Conservation (phyloP, 2,797 vertebrate genomes). For the Mormyrus proboscirostris region DNA sequence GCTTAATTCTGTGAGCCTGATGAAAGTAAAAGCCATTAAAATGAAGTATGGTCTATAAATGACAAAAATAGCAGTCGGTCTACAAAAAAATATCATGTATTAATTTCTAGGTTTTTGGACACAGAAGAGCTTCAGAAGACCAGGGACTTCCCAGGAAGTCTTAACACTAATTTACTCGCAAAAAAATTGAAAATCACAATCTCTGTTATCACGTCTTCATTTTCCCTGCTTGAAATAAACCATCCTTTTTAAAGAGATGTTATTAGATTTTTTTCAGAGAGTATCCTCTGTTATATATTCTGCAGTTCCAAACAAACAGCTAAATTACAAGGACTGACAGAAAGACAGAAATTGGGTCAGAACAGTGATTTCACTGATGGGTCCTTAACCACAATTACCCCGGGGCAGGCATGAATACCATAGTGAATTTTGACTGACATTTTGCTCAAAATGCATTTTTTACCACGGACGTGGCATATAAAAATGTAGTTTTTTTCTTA, state of each 20-base stretch:
- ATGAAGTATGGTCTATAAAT: not conserved
- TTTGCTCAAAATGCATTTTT: not conserved
- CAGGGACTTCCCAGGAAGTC: not conserved
- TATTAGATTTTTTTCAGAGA: not conserved
- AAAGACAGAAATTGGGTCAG: not conserved
- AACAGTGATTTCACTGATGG: not conserved
- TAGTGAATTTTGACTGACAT: not conserved
- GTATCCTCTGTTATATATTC: not conserved
- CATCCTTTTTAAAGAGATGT: not conserved
- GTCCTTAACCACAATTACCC: not conserved
- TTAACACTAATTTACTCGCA: not conserved
- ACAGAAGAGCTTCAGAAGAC: not conserved
- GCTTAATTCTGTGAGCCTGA: not conserved
- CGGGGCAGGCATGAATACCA: not conserved
- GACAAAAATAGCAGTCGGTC: not conserved
- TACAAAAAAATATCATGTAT: not conserved
- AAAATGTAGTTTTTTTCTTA: not conserved
- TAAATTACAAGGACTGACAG: not conserved
- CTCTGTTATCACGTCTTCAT: not conserved
- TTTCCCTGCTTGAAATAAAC: not conserved
- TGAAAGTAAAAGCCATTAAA: not conserved
- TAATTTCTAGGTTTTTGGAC: not conserved
- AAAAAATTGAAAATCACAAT: not conserved
- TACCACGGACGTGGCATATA: not conserved
- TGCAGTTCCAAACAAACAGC: not conserved